Evolutionary conservation across 1,140 invertebrate genomes (phyloP).

Genomic region (Mya arenaria): DNA sequence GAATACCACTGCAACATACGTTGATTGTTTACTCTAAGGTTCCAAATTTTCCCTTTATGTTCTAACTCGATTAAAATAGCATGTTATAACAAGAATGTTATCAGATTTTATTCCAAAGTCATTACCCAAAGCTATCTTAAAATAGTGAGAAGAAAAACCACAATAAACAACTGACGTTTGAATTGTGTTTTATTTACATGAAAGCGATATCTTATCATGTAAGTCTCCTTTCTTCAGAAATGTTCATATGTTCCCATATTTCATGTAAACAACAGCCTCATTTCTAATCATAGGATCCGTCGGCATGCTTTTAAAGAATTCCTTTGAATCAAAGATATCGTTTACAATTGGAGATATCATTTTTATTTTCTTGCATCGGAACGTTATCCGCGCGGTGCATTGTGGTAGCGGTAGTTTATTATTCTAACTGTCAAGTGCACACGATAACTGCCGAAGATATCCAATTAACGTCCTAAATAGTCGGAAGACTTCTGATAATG

Average conservation of each 20-base stretch:
- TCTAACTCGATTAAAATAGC: too few relatives aligned
- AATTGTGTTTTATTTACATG: constrained; percentile 37
- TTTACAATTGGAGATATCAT: constrained; percentile 43
- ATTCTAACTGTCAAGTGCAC: constrained; percentile 35
- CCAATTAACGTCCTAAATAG: constrained; percentile 33
- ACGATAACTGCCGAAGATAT: constrained; percentile 36
- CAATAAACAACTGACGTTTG: not conserved
- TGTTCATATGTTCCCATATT: constrained; percentile 44
- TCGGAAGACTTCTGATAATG: not conserved
- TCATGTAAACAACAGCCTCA: constrained; percentile 36
- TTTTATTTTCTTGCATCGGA: constrained; percentile 42
- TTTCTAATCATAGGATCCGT: constrained; percentile 27
- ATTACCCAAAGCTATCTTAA: too few relatives aligned
- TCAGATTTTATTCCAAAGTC: too few relatives aligned
- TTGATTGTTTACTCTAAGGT: too few relatives aligned
- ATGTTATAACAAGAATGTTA: too few relatives aligned
- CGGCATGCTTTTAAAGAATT: constrained; percentile 47
- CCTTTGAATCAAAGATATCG: constrained; percentile 52
- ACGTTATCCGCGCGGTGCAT: constrained; percentile 29
- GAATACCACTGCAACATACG: too few relatives aligned
- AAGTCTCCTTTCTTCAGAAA: not conserved
- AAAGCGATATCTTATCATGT: constrained; percentile 33
- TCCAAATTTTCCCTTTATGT: too few relatives aligned
- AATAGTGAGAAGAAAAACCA: too few relatives aligned
- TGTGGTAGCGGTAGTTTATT: constrained; percentile 29